Percentiles rank a stretch among this genome's conserved stretches.
These are phyloP conservation scores for Danio choprae DNA, from an alignment of 2,797 vertebrate genomes.

Conservation along the genomic window DNA sequence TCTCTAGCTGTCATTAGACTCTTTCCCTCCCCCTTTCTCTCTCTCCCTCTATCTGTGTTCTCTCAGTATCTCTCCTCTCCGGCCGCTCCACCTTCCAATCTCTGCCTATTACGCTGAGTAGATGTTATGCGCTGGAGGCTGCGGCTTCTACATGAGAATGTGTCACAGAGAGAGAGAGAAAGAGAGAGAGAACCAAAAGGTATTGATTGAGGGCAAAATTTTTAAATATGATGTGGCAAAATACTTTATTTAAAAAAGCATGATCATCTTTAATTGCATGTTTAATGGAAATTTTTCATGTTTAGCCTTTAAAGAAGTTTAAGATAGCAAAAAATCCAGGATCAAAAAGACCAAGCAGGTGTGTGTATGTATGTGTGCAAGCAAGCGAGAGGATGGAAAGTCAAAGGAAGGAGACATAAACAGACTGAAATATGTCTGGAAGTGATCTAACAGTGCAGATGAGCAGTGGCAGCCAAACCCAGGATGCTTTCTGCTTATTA, in stretches of 20 bases:
- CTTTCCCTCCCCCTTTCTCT: conserved; percentile 54
- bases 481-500: conserved; percentile 56
- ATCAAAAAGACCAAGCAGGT: conserved; percentile 43
- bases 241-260: conserved; percentile 9
- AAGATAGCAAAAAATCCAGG: conserved; percentile 19
- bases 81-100: conserved; percentile 52
- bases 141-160: conserved; percentile 20
- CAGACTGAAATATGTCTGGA: conserved; percentile 52
- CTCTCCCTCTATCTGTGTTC: conserved; percentile 14
- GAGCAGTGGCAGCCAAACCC: conserved; percentile 49
- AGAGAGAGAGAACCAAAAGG: conserved; percentile 1
- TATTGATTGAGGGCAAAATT: conserved; percentile 20
- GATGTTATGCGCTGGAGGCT: conserved; percentile 49
- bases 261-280: background rate
- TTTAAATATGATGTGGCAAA: conserved; percentile 4
- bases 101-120: conserved; percentile 55
- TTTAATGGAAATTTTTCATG: background rate
- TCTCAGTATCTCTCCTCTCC: conserved; percentile 26
- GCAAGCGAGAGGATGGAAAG: conserved; percentile 2
- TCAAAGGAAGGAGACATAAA: conserved; percentile 31
- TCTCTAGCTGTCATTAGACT: conserved; percentile 43
- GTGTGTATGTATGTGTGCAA: background rate
- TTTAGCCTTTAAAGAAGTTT: background rate
- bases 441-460: conserved; percentile 55
- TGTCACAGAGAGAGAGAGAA: conserved; percentile 22